Conservation (phyloP, 2,797 vertebrate species). For the Mormyrops boulengeri region DNA sequence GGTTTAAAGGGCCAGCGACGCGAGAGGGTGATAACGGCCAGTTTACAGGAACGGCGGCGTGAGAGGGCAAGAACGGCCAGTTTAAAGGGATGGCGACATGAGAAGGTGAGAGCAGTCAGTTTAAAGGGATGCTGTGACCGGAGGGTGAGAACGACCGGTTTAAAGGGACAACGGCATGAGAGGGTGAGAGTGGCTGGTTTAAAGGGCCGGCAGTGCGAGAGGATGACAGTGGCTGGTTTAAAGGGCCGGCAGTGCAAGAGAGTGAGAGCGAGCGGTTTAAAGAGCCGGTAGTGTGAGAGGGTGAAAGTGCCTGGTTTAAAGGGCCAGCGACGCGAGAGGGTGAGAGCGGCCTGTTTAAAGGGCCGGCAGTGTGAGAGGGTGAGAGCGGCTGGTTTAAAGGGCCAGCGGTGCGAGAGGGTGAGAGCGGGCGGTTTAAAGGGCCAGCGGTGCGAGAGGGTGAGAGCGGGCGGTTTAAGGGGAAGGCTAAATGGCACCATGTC, state of each 20-base stretch:
- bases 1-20: neutral
- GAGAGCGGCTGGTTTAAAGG: neutral
- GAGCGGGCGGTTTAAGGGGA: neutral
- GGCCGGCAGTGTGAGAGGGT: accelerated
- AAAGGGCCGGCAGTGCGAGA: neutral
- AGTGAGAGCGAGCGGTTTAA: too few species aligned
- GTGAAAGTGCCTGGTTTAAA: neutral
- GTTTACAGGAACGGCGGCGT: neutral
- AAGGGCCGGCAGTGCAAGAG: neutral
- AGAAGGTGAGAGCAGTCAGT: neutral
- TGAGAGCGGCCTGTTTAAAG: neutral
- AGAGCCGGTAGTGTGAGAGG: too few species aligned
- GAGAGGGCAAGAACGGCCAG: neutral
- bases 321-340: neutral
- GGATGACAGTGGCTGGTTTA: neutral
- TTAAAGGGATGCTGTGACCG: neutral
- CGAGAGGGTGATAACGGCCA: neutral
- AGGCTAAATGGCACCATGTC: neutral
- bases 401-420: neutral
- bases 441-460: neutral
- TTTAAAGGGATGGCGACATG: neutral
- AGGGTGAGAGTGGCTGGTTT: neutral
- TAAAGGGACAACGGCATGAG: neutral
- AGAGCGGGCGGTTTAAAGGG: neutral
- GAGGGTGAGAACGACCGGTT: too few species aligned